Conservation (phyloP, 2,797 vertebrate species). For the Streptopelia turtur region DNA sequence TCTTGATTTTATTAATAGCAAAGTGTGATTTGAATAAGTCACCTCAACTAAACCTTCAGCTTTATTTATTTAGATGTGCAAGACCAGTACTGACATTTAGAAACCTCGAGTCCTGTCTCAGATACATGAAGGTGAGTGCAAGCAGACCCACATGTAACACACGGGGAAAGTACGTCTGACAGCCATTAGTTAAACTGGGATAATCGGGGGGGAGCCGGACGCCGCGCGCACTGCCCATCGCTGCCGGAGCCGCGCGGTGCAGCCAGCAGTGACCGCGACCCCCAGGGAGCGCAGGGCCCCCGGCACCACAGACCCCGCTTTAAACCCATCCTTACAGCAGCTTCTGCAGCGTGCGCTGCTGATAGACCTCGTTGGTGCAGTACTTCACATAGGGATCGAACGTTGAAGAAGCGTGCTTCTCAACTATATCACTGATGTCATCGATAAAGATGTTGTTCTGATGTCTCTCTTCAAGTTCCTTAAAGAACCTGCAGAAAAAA, state of each 20-base stretch:
- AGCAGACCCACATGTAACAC: fast-evolving
- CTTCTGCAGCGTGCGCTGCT: constrained; percentile 93
- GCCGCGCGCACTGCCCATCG: no score
- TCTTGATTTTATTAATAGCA: neutral
- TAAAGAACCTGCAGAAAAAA: constrained; percentile 87
- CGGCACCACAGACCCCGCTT: neutral
- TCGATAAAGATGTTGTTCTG: constrained; percentile 90
- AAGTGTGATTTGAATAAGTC: neutral
- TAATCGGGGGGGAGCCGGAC: no score
- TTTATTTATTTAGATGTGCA: neutral
- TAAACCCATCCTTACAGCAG: constrained; percentile 84
- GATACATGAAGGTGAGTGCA: fast-evolving
- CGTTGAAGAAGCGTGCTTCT: constrained; percentile 85
- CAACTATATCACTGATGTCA: constrained; percentile 93
- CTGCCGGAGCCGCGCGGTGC: no score
- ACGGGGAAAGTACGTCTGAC: neutral
- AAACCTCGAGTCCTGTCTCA: neutral
- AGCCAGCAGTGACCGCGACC: no score
- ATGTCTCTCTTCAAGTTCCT: constrained; percentile 91
- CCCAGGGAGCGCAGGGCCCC: no score
- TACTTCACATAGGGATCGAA: constrained; percentile 97
- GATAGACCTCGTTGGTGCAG: constrained; percentile 98
- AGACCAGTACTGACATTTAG: neutral
- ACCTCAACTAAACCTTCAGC: neutral
- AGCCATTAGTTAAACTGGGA: neutral